Evolutionary conservation across 2,888 invertebrate species (phyloP).

Genomic region (Drosophila formosana): DNA sequence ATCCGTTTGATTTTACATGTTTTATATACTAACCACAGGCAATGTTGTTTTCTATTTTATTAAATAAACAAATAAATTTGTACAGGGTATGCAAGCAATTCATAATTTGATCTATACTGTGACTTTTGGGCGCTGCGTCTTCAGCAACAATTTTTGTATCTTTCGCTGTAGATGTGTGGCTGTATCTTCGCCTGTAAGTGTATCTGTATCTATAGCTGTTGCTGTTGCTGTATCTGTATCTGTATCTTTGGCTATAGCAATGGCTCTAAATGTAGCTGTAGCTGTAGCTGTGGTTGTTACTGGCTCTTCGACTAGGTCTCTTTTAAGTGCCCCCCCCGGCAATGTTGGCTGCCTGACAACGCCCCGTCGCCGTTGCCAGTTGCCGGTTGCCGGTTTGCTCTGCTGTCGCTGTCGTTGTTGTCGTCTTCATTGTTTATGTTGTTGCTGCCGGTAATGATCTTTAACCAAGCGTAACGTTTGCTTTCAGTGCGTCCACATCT

Average conservation of each 20-base stretch:
- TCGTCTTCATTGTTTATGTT: constrained; percentile 40
- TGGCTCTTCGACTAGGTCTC: constrained; percentile 29
- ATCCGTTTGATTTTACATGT: no score
- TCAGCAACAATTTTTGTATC: no score
- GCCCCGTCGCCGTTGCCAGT: constrained; percentile 45
- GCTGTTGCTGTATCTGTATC: neutral
- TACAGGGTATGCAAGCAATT: no score
- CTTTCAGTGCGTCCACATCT: constrained; percentile 82
- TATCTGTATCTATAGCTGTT: neutral
- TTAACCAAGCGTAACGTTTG: constrained; percentile 82
- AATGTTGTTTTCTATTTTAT: no score
- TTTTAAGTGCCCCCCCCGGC: constrained; percentile 61
- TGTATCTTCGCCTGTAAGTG: neutral
- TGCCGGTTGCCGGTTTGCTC: constrained; percentile 21
- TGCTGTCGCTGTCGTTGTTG: constrained; percentile 26
- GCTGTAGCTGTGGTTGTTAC: constrained; percentile 33
- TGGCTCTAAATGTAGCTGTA: constrained; percentile 10
- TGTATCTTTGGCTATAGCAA: constrained; percentile 14
- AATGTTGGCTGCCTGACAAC: constrained; percentile 42
- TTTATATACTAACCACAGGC: no score
- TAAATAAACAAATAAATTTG: no score
- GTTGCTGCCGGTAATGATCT: constrained; percentile 81
- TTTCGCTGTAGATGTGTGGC: neutral
- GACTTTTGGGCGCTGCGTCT: no score
- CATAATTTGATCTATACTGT: no score